Base-by-base conservation (phyloP, 2,888 invertebrate genomes). In the Mesorhabditis belari region DNA sequence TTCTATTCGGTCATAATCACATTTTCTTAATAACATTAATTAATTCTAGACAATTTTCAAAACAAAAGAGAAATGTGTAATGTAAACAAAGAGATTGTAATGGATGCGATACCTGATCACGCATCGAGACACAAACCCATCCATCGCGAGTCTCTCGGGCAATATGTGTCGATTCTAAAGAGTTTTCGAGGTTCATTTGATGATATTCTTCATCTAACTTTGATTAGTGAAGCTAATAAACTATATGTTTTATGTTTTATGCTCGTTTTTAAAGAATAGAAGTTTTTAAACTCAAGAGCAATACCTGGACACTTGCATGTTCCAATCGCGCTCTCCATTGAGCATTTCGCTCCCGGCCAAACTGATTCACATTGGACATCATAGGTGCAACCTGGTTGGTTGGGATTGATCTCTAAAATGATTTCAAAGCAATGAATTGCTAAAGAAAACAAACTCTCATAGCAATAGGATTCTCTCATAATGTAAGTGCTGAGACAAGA, bases 371-470 rank as follows among this genome's bases (percentile, higher is more conserved):
- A 75, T 49, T 75, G 75, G 25, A 69, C 67, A 24, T 69, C 69
- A 52, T 72, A 69, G 2, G 72, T 74, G 58, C 75, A 75, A 21
- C 75, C 75, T 0, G 75, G 68, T 57, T 74, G 70, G 53, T 74
- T 74, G 3, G 75, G 75, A 56, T 75, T 75, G 49, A 75, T 71
- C 60, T 74, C 74, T 74, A 61, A 35, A 68, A 67, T 24, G 5
- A 17, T 6, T 21, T 17, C 5, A 9, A 5, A 4, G n/a, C 21
- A 9, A 26, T 3, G n/a, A 44, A 49, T 17, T 49, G 12, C 19
- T 58, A n/a, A n/a, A n/a, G n/a, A 12, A 23, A 12, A 17, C 24
- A n/a, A 9, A 57, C 73, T 73, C 57, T 74, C 72, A 60, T 74
- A 74, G 27, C 74, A 74, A 25, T 74, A 74, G 25, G 67, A 66